phyloP scores from a whole-genome alignment of 2,797 vertebrate genomes.

The Coreius guichenoti region DNA sequence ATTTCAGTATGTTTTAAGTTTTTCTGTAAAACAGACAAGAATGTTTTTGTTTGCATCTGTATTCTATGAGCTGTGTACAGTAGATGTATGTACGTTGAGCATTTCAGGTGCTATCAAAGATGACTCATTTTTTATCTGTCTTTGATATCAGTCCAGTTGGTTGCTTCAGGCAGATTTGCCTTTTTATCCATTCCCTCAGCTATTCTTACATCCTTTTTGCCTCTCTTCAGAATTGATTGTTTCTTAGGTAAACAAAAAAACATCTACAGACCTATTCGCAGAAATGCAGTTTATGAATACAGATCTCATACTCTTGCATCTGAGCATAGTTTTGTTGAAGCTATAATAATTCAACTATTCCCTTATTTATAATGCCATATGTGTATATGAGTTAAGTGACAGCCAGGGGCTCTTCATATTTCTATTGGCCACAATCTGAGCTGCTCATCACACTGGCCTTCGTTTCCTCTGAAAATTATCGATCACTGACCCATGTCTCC shows the following conservation, averaged over 20 bases:
- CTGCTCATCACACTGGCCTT: conserved; percentile 33
- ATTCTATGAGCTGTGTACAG: background rate
- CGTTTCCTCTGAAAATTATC: conserved; percentile 45
- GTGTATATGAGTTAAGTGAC: background rate
- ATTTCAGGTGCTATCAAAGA: conserved; percentile 7
- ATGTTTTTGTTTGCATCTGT: background rate
- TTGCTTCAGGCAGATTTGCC: background rate
- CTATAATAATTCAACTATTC: background rate
- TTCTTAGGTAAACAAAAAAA: background rate
- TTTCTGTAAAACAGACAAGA: background rate
- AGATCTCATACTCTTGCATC: background rate
- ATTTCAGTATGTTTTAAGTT: background rate
- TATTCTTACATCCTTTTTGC: conserved; percentile 2
- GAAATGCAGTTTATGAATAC: background rate
- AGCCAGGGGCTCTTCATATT: conserved; percentile 40
- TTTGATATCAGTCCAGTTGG: conserved; percentile 30
- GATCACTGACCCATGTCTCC: conserved; percentile 38
- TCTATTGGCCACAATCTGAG: conserved; percentile 35
- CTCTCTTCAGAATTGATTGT: background rate
- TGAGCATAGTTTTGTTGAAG: background rate
- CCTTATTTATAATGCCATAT: background rate
- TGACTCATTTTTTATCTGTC: background rate
- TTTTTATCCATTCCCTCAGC: background rate
- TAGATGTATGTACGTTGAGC: background rate
- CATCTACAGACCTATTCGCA: background rate